Conservation (phyloP, 1,140 invertebrate genomes). For the Drosophila ogumai region DNA sequence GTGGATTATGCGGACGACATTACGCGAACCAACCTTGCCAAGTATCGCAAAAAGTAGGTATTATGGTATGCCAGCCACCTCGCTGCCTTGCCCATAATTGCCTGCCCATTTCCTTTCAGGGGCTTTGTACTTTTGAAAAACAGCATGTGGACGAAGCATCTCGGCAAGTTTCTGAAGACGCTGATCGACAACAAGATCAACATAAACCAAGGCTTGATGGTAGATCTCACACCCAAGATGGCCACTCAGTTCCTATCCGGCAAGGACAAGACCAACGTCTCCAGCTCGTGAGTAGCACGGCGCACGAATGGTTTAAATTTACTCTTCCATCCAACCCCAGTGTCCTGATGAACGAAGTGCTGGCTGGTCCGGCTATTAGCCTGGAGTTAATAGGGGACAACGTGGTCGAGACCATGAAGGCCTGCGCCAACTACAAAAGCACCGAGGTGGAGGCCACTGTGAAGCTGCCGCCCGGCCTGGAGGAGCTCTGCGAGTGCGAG, state of each 20-base stretch:
- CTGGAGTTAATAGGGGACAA: constrained; percentile 92
- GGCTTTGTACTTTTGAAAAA: constrained; percentile 92
- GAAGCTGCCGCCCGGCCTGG: constrained; percentile 87
- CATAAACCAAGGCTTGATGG: constrained; percentile 91
- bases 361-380: constrained; percentile 90
- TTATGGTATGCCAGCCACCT: background rate
- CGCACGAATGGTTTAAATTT: background rate
- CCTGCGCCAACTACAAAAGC: constrained; percentile 52
- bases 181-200: constrained; percentile 89
- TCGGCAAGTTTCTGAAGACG: constrained; percentile 90
- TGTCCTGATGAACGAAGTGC: constrained; percentile 88
- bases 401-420: constrained; percentile 86
- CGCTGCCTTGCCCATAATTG: background rate
- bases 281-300: constrained; percentile 87
- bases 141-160: constrained; percentile 87
- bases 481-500: constrained; percentile 91
- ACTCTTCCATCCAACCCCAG: constrained; percentile 54
- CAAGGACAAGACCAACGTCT: constrained; percentile 86
- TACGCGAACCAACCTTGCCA: constrained; percentile 87
- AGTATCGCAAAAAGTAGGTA: constrained; percentile 87
- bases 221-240: constrained; percentile 86
- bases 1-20: constrained; percentile 91
- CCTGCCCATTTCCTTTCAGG: constrained; percentile 82
- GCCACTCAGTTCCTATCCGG: constrained; percentile 87
- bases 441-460: constrained; percentile 50